Conservation (phyloP, 2,888 invertebrate genomes). For the Callosobruchus maculatus region DNA sequence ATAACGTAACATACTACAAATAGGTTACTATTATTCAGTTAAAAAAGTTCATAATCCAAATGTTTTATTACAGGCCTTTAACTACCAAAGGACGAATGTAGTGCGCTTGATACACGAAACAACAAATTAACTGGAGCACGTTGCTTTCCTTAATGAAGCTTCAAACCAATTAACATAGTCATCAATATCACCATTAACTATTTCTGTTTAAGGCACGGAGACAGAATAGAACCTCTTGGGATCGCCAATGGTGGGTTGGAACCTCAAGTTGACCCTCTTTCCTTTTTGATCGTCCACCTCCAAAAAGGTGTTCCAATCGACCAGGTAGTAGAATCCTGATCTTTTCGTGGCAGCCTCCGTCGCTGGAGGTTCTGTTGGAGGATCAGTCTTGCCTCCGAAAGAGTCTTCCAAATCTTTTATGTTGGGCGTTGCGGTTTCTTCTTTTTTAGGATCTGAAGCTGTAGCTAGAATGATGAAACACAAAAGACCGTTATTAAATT, state of each 20-base stretch:
- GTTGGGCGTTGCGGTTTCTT: conserved; percentile 46
- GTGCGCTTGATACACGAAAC: too few species aligned
- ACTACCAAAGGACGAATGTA: too few species aligned
- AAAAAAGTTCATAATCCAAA: too few species aligned
- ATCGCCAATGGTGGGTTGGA: conserved; percentile 78
- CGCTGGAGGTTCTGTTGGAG: conserved; percentile 47
- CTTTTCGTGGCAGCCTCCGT: conserved; percentile 57
- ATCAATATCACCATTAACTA: neutral
- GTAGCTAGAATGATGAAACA: conserved; percentile 3
- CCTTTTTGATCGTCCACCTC: conserved; percentile 74
- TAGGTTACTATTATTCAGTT: too few species aligned
- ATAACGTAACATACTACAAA: too few species aligned
- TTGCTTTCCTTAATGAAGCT: too few species aligned
- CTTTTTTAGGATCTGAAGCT: conserved; percentile 13
- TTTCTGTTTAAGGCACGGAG: conserved; percentile 59
- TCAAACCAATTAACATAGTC: too few species aligned
- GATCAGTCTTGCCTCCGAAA: conserved; percentile 63
- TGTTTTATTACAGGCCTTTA: too few species aligned
- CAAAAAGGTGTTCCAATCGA: conserved; percentile 83
- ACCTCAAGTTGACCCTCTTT: conserved; percentile 71
- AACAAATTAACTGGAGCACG: too few species aligned
- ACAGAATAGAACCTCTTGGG: conserved; percentile 74
- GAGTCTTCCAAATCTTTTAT: conserved; percentile 71
- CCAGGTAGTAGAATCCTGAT: conserved; percentile 79
- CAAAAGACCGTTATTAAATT: too few species aligned